Evolutionary conservation across 2,888 invertebrate genomes (phyloP), one percentile per base, ranked within the genome.

Genomic region (Diplazon laetatorius): DNA sequence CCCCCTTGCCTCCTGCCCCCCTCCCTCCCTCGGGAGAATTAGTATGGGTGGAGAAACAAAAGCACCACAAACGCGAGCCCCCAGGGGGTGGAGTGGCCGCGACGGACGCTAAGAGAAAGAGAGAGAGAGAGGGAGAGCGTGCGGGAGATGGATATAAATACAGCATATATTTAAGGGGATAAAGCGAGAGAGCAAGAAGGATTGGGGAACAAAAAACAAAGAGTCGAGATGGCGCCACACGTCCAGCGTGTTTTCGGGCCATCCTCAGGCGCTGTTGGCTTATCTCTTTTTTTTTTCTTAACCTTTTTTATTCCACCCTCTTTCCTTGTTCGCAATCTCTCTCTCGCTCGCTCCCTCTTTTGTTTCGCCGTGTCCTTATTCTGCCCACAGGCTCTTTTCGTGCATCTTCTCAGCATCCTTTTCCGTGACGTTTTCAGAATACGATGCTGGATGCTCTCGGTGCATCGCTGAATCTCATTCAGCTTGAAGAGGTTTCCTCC

Each of bases 141-240:
- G 73, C 65, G 57, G 50, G 39, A 62, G n/a, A 65, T 70, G 55
- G n/a, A 65, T 70, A 70, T 78, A 70, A 73, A 70, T 44, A 37
- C 50, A 57, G 14, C 37, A 66, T 72, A 66, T 65, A 60, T 60
- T 60, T 50, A 12, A 39, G 37, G 46, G 35, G 48, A 30, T 50
- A 44, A 77, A 79, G 80, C 63, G 82, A 80, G 81, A 84, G 77
- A 72, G 77, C 75, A 80, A 85, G 80, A 83, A 85, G 82, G 83
- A 84, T 86, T 82, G 87, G 86, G 86, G 86, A 86, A 85, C 84
- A 87, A 87, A 85, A 87, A 87, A 88, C 86, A 87, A 87, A 84
- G 86, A 88, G 87, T 86, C 85, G 88, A 88, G 87, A 87, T 90
- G 89, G 90, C 89, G 90, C 90, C 90, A 89, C 90, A 89, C 90